Evolutionary conservation across 2,888 invertebrate species (phyloP), one percentile per base, ranked within the genome.

Genomic region (Cataglyphis altisquamis): DNA sequence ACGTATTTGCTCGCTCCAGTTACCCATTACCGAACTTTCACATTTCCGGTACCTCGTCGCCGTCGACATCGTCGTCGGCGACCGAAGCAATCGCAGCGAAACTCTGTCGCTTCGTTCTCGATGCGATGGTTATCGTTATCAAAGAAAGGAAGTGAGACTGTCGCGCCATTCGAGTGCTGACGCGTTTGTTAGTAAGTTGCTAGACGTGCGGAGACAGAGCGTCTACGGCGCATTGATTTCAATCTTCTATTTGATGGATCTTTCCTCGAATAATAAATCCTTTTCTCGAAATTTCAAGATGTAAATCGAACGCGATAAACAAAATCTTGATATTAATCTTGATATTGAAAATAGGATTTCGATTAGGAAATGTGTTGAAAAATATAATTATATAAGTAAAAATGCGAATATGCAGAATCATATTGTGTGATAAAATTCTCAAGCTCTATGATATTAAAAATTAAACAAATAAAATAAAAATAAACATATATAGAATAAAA

Each of bases 11-110:
- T 87, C 88, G 88, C 84, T 88, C 88, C 88, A 91, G 90, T 90
- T 90, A 87, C 82, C 89, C 86, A 86, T 91, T 91, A 90, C 86
- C 86, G 84, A 91, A 90, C 90, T 91, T 87, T 82, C 82, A 80
- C 83, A 86, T 84, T 91, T 90, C 88, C 90, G 83, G 86, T 86
- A 73, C 75, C 78, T 86, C 82, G 77, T 74, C 81, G 83, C 45
- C 85, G 77, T 52, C 84, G 75, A 41, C 57, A 9, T 25, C 18
- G 29, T 48, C 66, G 85, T 18, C 73, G 83, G 57, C 78, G 81
- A 62, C 48, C 64, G 64, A 41, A 52, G 89, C 87, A 82, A 84
- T 89, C 88, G 84, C 83, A 45, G 12, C 82, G 83, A 86, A 90
- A 90, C 86, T 90, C 88, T 5, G 85, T 75, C 80, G 83, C 74